A percentile compares a stretch with the other conserved stretches of the same genome.
Conservation (phyloP, 2,113 vertebrate species). For the Semnopithecus entellus region DNA sequence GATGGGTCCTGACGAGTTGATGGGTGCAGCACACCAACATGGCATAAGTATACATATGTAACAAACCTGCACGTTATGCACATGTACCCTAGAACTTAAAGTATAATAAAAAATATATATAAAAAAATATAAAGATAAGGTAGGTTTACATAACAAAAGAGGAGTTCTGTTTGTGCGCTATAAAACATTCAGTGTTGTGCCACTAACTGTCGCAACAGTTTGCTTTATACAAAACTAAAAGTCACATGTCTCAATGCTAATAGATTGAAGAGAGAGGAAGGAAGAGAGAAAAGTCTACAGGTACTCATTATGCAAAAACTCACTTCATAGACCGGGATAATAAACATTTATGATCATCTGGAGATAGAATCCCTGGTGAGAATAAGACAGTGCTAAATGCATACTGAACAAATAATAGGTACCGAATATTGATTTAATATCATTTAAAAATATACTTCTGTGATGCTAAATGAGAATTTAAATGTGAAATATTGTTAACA, state of each 20-base stretch:
- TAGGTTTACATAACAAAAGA: neutral
- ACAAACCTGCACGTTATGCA: too few species aligned
- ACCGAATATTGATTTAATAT: slow-evolving; percentile 38
- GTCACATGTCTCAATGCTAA: neutral
- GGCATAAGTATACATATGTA: too few species aligned
- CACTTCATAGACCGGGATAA: slow-evolving; percentile 8
- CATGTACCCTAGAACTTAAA: too few species aligned
- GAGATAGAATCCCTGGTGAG: neutral
- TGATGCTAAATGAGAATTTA: slow-evolving; percentile 14
- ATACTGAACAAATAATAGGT: slow-evolving; percentile 42
- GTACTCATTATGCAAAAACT: slow-evolving; percentile 41
- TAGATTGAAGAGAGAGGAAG: neutral
- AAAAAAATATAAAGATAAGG: neutral
- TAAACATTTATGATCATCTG: slow-evolving; percentile 34
- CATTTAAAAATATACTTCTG: slow-evolving; percentile 41
- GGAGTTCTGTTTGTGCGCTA: neutral
- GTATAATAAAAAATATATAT: neutral
- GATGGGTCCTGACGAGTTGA: too few species aligned
- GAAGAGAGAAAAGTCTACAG: neutral
- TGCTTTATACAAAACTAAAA: slow-evolving; percentile 8
- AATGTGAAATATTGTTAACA: slow-evolving; percentile 16
- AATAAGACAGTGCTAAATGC: slow-evolving; percentile 23
- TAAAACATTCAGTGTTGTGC: neutral
- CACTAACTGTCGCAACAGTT: neutral
- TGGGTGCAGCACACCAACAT: too few species aligned